Conservation (phyloP, 2,888 invertebrate species). For the Protonemura montana region DNA sequence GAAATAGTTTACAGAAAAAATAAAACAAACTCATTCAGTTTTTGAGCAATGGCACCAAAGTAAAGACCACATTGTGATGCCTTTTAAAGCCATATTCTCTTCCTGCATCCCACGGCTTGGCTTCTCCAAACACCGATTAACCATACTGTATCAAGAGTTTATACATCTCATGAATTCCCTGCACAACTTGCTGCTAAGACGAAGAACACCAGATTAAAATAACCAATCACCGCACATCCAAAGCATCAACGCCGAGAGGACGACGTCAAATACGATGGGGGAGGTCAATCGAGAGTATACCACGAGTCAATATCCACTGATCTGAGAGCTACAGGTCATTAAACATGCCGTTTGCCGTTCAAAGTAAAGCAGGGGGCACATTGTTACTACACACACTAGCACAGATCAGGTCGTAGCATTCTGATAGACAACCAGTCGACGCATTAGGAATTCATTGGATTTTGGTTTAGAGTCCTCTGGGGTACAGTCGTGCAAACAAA, state of each 20-base stretch:
- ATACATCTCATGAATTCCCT: too few species aligned
- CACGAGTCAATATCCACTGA: not conserved
- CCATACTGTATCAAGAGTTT: too few species aligned
- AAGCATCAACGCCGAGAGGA: not conserved
- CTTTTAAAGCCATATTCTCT: too few species aligned
- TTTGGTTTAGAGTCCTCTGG: constrained; percentile 46
- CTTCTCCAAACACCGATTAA: too few species aligned
- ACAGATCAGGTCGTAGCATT: not conserved
- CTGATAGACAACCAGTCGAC: constrained; percentile 25
- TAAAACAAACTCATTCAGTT: too few species aligned
- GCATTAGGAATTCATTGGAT: constrained; percentile 47
- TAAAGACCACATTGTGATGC: too few species aligned
- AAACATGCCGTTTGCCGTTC: constrained; percentile 36
- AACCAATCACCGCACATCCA: not conserved
- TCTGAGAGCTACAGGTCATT: not conserved
- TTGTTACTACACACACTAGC: not conserved
- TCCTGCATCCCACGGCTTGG: too few species aligned
- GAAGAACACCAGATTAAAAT: not conserved
- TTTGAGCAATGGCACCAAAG: too few species aligned
- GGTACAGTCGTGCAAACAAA: constrained; percentile 40
- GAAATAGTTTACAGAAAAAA: too few species aligned
- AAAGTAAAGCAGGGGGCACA: not conserved
- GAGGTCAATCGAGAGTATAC: not conserved
- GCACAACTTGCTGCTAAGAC: not conserved
- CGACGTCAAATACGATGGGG: not conserved